Evolutionary conservation across 2,113 vertebrate genomes (phyloP).

Genomic region (Erythrolamprus reginae): DNA sequence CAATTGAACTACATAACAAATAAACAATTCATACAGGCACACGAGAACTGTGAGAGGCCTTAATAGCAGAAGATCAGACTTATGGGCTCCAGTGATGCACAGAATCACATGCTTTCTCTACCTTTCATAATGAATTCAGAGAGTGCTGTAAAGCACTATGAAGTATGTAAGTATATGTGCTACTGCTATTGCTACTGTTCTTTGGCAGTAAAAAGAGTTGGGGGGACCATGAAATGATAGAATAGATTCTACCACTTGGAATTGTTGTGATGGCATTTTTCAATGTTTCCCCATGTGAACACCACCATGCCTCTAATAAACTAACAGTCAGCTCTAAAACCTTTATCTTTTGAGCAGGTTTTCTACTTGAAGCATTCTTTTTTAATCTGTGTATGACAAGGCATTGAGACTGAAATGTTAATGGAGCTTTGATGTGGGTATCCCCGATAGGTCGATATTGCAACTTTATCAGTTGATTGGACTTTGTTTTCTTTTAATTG

Average conservation of each 20-base stretch:
- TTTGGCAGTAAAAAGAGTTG: neutral
- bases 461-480: neutral
- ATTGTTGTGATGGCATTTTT: neutral
- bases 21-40: neutral
- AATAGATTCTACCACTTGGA: neutral
- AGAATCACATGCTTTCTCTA: neutral
- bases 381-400: neutral
- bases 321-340: neutral
- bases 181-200: neutral
- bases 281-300: neutral
- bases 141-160: neutral
- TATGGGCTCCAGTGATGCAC: neutral
- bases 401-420: neutral
- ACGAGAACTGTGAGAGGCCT: neutral
- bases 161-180: neutral
- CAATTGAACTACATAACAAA: neutral
- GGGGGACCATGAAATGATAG: neutral
- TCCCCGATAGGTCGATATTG: neutral
- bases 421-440: neutral
- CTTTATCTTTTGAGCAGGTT: neutral
- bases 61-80: neutral
- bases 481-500: neutral
- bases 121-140: neutral
- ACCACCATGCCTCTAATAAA: neutral
- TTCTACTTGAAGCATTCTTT: neutral